Conservation (phyloP, 1,140 invertebrate genomes). For the Sycophaga agraensis region DNA sequence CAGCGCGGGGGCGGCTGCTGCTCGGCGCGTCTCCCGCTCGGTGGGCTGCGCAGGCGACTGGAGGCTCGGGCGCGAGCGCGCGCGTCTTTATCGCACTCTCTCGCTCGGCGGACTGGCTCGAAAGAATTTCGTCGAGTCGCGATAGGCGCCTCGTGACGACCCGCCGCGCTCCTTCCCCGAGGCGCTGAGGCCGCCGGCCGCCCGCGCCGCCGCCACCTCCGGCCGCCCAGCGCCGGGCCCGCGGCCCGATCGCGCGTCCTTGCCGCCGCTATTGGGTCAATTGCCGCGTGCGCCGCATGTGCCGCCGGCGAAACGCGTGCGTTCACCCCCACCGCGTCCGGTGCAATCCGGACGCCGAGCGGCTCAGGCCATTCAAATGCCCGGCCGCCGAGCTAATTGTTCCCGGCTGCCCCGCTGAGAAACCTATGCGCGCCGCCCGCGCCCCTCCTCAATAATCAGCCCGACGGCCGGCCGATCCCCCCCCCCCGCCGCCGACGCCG, state of each 20-base stretch:
- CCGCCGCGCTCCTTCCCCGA: constrained; percentile 23
- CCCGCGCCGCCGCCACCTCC: background rate
- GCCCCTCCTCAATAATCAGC: background rate
- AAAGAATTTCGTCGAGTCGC: constrained; percentile 19
- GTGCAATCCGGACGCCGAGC: no score
- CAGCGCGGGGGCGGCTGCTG: no score
- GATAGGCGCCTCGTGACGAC: constrained; percentile 12
- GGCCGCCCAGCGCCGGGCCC: background rate
- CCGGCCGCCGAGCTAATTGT: no score
- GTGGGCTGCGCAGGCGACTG: no score
- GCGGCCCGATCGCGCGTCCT: no score
- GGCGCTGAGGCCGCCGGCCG: background rate
- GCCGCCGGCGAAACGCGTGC: no score
- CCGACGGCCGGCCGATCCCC: background rate
- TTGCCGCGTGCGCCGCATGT: no score
- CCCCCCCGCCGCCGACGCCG: background rate
- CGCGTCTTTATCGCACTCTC: constrained; percentile 15
- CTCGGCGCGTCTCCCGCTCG: no score
- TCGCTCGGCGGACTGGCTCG: constrained; percentile 7
- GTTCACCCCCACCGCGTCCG: no score
- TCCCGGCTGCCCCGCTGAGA: no score
- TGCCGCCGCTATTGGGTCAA: no score
- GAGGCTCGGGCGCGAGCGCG: background rate
- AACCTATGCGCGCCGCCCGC: background rate
- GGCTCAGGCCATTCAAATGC: no score